Conservation (phyloP, 2,888 invertebrate genomes). For the Dicyrtoma fusca region DNA sequence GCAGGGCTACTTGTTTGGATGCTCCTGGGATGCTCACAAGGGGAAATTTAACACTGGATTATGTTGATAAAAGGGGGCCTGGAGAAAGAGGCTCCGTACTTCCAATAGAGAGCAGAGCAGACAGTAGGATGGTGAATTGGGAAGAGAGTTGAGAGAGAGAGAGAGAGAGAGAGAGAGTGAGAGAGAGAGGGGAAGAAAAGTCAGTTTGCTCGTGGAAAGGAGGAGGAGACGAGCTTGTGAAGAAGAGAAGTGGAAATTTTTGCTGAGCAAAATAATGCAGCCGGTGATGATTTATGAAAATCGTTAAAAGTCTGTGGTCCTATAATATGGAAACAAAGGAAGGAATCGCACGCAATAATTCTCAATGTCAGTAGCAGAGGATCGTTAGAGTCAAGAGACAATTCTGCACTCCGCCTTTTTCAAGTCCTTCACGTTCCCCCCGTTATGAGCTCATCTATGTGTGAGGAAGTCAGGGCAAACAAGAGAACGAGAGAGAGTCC, state of each 20-base stretch:
- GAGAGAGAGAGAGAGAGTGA: neutral
- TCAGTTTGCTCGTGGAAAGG: slow-evolving; percentile 19
- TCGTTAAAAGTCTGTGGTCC: slow-evolving; percentile 56
- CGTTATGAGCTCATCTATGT: slow-evolving; percentile 13
- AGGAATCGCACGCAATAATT: slow-evolving; percentile 57
- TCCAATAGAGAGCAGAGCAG: too few species aligned
- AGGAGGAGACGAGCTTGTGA: slow-evolving; percentile 1
- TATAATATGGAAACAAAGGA: slow-evolving; percentile 56
- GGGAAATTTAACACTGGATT: too few species aligned
- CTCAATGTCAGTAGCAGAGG: slow-evolving; percentile 57
- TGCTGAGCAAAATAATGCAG: slow-evolving; percentile 51
- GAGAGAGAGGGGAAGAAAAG: slow-evolving; percentile 8
- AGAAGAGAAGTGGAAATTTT: slow-evolving; percentile 41
- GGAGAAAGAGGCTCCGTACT: too few species aligned
- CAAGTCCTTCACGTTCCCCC: slow-evolving; percentile 42
- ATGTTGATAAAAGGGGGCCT: too few species aligned
- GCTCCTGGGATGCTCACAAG: too few species aligned
- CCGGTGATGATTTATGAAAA: slow-evolving; percentile 57
- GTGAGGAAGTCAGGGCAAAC: too few species aligned
- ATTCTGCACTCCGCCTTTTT: slow-evolving; percentile 57
- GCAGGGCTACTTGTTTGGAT: too few species aligned
- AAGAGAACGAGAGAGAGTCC: too few species aligned
- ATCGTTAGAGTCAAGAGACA: slow-evolving; percentile 57
- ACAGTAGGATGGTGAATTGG: too few species aligned
- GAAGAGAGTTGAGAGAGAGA: slow-evolving; percentile 11